These are phyloP conservation scores for Coreoperca whiteheadi DNA, from an alignment of 2,113 vertebrate genomes.

Conservation along the genomic window DNA sequence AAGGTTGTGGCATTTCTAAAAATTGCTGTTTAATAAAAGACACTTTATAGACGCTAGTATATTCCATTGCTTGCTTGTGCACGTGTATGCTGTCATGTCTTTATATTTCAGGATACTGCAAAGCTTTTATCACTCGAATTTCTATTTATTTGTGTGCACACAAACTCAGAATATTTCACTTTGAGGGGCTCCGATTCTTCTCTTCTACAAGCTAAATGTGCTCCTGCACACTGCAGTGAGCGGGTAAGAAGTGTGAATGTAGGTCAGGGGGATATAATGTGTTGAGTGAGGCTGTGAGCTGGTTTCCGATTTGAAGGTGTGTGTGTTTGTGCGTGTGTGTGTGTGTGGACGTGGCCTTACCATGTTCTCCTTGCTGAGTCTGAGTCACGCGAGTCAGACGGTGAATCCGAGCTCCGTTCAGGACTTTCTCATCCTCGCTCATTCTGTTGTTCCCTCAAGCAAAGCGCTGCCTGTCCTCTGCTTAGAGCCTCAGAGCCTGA, in stretches of 20 bases:
- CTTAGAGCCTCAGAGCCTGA: not conserved
- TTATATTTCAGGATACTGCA: not conserved
- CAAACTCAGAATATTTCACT: not conserved
- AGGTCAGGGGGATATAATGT: constrained; percentile 59
- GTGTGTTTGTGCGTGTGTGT: not conserved
- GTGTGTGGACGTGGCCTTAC: not conserved
- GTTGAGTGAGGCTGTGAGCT: constrained; percentile 30
- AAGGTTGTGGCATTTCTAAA: not conserved
- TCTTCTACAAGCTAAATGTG: not conserved
- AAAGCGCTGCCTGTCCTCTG: not conserved
- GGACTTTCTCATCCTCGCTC: constrained; percentile 38
- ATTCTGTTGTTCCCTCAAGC: not conserved
- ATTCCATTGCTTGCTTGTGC: not conserved
- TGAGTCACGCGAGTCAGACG: constrained; percentile 32
- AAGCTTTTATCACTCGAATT: not conserved
- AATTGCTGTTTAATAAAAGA: not conserved
- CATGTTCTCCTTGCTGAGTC: constrained; percentile 25
- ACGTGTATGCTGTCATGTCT: too few species aligned
- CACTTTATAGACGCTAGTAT: not conserved
- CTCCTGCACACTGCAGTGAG: constrained; percentile 41
- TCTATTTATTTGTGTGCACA: too few species aligned
- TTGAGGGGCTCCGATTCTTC: not conserved
- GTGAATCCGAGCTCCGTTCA: constrained; percentile 24
- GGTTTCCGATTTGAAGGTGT: constrained; percentile 33
- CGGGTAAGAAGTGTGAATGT: constrained; percentile 55